These are phyloP conservation scores for Narcine bancroftii DNA, from an alignment of 2,113 vertebrate species.

Conservation along the genomic window DNA sequence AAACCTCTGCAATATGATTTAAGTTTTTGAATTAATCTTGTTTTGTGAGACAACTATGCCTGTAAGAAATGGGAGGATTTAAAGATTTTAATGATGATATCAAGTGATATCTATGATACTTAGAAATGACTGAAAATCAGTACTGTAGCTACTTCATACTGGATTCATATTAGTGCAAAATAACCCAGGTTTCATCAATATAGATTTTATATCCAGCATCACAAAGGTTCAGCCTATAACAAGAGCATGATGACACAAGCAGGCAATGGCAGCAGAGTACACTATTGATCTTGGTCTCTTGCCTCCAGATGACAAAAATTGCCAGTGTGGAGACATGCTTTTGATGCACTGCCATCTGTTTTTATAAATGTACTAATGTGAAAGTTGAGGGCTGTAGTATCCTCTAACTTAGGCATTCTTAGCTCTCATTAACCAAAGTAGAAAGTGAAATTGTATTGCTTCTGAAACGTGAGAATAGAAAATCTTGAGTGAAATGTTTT, in stretches of 20 bases:
- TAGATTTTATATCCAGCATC: neutral
- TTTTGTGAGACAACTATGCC: neutral
- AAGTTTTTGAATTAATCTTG: neutral
- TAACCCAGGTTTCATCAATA: neutral
- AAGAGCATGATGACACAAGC: conserved; percentile 1
- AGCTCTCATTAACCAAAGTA: neutral
- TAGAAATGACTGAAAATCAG: neutral
- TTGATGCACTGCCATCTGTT: neutral
- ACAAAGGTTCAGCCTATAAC: neutral
- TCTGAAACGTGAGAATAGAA: neutral
- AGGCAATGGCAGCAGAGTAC: conserved; percentile 23
- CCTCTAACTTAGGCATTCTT: neutral
- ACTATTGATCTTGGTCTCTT: neutral
- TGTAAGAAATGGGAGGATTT: neutral
- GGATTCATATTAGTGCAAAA: neutral
- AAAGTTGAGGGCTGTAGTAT: neutral
- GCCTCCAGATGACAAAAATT: conserved; percentile 15
- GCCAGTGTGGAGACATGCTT: conserved; percentile 6
- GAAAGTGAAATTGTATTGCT: neutral
- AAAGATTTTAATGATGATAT: neutral
- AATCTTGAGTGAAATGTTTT: neutral
- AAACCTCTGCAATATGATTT: neutral
- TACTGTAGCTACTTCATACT: neutral
- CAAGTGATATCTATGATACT: neutral
- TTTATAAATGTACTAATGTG: neutral